Evolutionary conservation across 2,113 vertebrate species (phyloP), one percentile per base, ranked within the genome.

Genomic region (Thalassoma bifasciatum): DNA sequence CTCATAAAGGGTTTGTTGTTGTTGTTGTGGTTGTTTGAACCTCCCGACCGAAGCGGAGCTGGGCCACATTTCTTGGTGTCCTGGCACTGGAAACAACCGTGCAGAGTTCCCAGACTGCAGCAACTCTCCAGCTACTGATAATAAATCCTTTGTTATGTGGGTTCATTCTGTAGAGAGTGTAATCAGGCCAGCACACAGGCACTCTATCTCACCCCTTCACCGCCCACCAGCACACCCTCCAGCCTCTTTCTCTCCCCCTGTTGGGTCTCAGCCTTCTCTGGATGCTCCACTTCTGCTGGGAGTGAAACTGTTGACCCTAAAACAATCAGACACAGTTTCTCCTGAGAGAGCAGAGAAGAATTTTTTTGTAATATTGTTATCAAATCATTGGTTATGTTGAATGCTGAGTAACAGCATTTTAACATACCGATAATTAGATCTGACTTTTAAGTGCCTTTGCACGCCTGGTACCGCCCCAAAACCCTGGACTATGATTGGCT

Each of bases 81-180:
- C 72, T 88, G 81, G 81, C 85, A 75, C 77, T 72, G 77, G 79
- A 71, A 75, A 50, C 10, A 24, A 66, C 82, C 59, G 69, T 11
- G 24, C 67, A 7, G 38, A 66, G 85, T 87, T 87, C 82, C 83
- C 86, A 90, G 78, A 84, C 88, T 54, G 54, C 82, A 66, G 83
- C 67, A 23, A 40, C 77, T 82, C 85, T 82, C 77, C 67, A 75
- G 68, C 82, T 57, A 30, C 42, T 79, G 86, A 92, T 88, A 88
- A 91, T 87, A 90, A 92, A 80, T 85, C 86, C 86, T 91, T 92
- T 91, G 89, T 90, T 85, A 61, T 66, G 63, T 78, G 88, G 88
- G 70, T 79, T 85, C 87, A 89, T 90, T 92, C 85, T 90, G 73
- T 69, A 62, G 54, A 90, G 82, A 81, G 81, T 54, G 51, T 77